These are phyloP conservation scores for Diogma glabrata DNA, from an alignment of 2,888 invertebrate genomes.

Conservation along the genomic window DNA sequence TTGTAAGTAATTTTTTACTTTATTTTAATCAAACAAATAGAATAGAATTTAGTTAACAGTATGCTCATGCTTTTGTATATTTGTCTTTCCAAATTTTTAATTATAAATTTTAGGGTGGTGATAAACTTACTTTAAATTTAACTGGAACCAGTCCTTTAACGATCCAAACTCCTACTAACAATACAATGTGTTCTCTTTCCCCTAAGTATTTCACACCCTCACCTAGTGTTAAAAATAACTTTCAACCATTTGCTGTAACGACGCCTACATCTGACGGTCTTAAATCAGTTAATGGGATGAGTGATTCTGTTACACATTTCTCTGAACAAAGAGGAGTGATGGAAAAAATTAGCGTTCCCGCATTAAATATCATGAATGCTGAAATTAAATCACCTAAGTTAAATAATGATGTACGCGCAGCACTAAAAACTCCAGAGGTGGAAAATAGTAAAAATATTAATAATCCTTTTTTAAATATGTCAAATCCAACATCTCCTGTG, in stretches of 20 bases:
- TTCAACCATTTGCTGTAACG: neutral
- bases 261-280: constrained; percentile 23
- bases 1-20: constrained; percentile 49
- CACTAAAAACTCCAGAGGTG: neutral
- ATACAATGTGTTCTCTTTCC: constrained; percentile 17
- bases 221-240: constrained; percentile 12
- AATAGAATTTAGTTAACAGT: too few relatives aligned
- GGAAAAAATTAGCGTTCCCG: constrained; percentile 26
- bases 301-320: constrained; percentile 42
- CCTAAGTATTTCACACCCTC: constrained; percentile 16
- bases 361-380: constrained; percentile 15
- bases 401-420: constrained; percentile 7
- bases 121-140: constrained; percentile 54
- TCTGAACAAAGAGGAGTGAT: constrained; percentile 31
- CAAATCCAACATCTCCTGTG: constrained; percentile 10
- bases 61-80: constrained; percentile 5
- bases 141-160: constrained; percentile 41
- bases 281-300: constrained; percentile 27
- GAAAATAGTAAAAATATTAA: constrained; percentile 3
- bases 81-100: constrained; percentile 8
- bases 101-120: constrained; percentile 45
- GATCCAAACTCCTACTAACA: constrained; percentile 20
- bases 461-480: constrained; percentile 17
- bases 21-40: too few relatives aligned
- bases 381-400: constrained; percentile 13